A percentile compares a stretch with the other conserved stretches of the same genome.
phyloP scores from a whole-genome alignment of 2,113 vertebrate species.

The Nansenia antarctica region DNA sequence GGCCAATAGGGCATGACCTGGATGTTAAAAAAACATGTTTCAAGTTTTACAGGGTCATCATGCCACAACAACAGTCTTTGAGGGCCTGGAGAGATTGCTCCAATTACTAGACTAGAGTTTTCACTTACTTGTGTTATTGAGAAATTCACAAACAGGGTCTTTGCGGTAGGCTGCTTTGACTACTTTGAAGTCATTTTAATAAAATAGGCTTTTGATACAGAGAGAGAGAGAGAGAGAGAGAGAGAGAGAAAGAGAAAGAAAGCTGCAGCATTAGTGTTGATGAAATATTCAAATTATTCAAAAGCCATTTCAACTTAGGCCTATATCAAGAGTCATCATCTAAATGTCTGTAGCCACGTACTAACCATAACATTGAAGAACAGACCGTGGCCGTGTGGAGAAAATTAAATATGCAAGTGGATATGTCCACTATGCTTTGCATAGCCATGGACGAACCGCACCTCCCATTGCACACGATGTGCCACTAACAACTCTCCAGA shows the following conservation, averaged over 20 bases:
- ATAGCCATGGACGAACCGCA: not conserved
- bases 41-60: too few species aligned
- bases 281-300: conserved; percentile 30
- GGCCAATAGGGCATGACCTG: too few species aligned
- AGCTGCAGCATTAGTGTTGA: conserved; percentile 21
- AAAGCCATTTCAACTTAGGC: not conserved
- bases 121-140: not conserved
- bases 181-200: not conserved
- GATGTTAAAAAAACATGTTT: too few species aligned
- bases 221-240: conserved; percentile 8
- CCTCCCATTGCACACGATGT: not conserved
- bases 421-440: conserved; percentile 7
- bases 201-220: conserved; percentile 7
- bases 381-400: not conserved
- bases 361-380: not conserved
- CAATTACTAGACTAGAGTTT: too few species aligned
- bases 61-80: too few species aligned
- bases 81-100: too few species aligned
- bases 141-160: conserved; percentile 8
- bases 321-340: not conserved
- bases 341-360: not conserved
- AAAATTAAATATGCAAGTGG: conserved; percentile 26
- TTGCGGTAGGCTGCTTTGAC: not conserved
- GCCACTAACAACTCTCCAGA: conserved; percentile 18
- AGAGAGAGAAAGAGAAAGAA: not conserved